phyloP scores from a whole-genome alignment of 2,113 vertebrate genomes.

The Anthoscopus minutus region DNA sequence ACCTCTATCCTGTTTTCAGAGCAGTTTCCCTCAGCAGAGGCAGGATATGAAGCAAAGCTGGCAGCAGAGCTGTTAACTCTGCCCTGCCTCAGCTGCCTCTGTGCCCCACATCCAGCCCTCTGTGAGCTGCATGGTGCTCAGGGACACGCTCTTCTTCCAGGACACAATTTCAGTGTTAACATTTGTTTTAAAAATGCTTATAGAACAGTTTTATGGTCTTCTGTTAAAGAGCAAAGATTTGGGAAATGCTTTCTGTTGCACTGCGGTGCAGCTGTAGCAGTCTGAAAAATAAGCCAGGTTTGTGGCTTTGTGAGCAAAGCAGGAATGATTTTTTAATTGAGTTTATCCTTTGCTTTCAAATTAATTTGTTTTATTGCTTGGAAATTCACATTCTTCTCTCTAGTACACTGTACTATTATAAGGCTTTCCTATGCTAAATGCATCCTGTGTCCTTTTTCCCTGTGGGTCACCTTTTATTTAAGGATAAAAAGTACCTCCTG shows the following conservation, averaged over 20 bases:
- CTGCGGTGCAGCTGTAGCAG: neutral
- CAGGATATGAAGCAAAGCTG: conserved; percentile 48
- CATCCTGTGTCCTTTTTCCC: neutral
- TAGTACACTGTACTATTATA: neutral
- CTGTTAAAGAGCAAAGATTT: neutral
- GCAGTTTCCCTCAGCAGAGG: conserved; percentile 10
- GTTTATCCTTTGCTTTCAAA: neutral
- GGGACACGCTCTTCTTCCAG: neutral
- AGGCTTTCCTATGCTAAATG: neutral
- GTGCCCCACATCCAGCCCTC: neutral
- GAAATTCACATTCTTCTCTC: neutral
- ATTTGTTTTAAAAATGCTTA: neutral
- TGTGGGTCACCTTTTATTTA: neutral
- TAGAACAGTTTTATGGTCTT: neutral
- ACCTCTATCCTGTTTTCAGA: conserved; percentile 58
- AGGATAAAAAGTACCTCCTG: neutral
- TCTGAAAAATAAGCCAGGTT: neutral
- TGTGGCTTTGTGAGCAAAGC: neutral
- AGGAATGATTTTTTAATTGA: neutral
- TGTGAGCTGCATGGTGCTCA: neutral
- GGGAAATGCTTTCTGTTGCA: neutral
- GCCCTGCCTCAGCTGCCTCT: neutral
- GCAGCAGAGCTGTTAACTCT: neutral
- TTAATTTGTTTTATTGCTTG: neutral
- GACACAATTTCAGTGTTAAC: neutral